Evolutionary conservation across 1,140 invertebrate species (phyloP), one percentile per base, ranked within the genome.

Genomic region (Pentalonia nigronervosa): DNA sequence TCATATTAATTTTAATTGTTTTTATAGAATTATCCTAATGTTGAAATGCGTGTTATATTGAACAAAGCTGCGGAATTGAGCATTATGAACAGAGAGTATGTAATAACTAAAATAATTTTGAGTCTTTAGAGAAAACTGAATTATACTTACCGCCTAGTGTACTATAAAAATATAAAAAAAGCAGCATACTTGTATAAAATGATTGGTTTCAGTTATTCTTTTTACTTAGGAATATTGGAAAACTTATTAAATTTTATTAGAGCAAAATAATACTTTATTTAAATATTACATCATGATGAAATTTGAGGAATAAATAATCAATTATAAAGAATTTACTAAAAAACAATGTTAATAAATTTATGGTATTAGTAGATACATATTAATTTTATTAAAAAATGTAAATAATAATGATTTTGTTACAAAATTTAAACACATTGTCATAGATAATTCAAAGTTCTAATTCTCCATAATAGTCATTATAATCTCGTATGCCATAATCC

Each of bases 41-140:
- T 96, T 95, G 97, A 98, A 95, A 97, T 97, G 45, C 96, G 97
- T 94, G 96, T 96, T 94, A 96, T 97, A 67, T 95, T 97, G 67
- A 96, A 96, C 41, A 97, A 96, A 95, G 97, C 97, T 76, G 96
- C 95, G 0, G 95, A 96, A 94, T 94, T 96, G 56, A 95, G 95
- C 89, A 3, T n/a, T 93, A 94, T 45, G n/a, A 67, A 94, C n/a
- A 94, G 93, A 94, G 93, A 91, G 94, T 95, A 93, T 94, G 94
- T 94, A 88, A 84, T 17, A 89, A 50, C n/a, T 67, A n/a, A 14
- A 67, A 67, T 67, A 30, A 67, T 67, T 67, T 30, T 9, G 60
- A n/a, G 60, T 30, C 14, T n/a, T 67, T 11, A 67, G 60, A 14
- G 14, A 67, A 60, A 67, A 30, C 30, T 67, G 30, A 67, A 67